phyloP scores from a whole-genome alignment of 2,797 vertebrate species.

The Rhynchonycteris naso region DNA sequence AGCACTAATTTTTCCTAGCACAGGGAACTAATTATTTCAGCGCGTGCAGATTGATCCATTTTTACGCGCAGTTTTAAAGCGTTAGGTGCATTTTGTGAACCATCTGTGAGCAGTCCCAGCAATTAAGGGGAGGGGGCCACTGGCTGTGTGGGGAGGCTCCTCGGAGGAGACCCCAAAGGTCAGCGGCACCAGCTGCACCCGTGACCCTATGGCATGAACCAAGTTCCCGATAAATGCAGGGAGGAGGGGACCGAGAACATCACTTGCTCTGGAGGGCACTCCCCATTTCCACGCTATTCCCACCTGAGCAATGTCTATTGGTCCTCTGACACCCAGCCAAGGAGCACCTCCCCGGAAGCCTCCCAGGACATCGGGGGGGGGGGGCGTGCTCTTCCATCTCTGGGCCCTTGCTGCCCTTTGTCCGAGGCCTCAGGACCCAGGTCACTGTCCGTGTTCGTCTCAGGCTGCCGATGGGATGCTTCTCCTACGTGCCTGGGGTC shows the following conservation, averaged over 20 bases:
- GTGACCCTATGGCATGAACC: not conserved
- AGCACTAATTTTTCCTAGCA: slow-evolving; percentile 78
- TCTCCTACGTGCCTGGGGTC: too few species aligned
- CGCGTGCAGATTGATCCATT: slow-evolving; percentile 82
- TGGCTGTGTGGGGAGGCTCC: not conserved
- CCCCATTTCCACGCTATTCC: too few species aligned
- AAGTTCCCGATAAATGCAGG: not conserved
- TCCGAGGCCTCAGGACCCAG: not conserved
- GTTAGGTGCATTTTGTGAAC: slow-evolving; percentile 72
- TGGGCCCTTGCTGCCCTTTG: not conserved
- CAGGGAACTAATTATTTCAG: slow-evolving; percentile 84
- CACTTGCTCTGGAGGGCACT: not conserved
- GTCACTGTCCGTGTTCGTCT: too few species aligned
- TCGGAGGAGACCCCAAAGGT: not conserved
- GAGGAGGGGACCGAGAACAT: not conserved
- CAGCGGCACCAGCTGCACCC: accelerated
- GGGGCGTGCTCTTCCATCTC: too few species aligned
- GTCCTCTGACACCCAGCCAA: not conserved
- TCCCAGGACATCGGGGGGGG: not conserved
- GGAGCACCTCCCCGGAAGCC: not conserved
- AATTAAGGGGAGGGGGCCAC: not conserved
- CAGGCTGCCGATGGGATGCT: not conserved
- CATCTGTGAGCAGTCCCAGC: not conserved
- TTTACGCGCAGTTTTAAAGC: slow-evolving; percentile 80
- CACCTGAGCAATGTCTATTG: not conserved